A percentile compares a stretch with the other conserved stretches of the same genome.
Conservation (phyloP, 2,113 vertebrate species). For the Pelmatolapia mariae region DNA sequence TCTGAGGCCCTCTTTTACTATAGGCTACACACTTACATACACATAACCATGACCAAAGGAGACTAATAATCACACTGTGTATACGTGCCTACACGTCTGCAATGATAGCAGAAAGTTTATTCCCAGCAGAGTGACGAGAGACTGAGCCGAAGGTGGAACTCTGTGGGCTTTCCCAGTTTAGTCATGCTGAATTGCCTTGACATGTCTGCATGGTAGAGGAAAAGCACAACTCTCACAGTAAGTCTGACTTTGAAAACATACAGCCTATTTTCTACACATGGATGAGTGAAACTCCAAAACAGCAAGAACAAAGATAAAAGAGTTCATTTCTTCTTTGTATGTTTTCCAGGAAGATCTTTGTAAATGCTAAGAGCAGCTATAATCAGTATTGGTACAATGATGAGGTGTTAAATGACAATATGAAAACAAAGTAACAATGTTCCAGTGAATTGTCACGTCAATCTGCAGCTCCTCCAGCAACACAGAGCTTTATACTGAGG, state of each 20-base stretch:
- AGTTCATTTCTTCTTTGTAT: background rate
- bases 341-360: background rate
- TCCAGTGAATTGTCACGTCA: background rate
- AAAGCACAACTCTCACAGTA: background rate
- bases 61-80: background rate
- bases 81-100: background rate
- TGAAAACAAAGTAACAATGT: background rate
- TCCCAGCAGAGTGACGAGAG: slow-evolving; percentile 2
- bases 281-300: background rate
- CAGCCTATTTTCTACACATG: background rate
- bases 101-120: background rate
- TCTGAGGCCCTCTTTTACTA: background rate
- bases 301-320: background rate
- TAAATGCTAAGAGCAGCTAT: background rate
- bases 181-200: slow-evolving; percentile 17
- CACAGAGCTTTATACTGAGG: background rate
- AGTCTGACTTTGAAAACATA: background rate
- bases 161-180: slow-evolving; percentile 28
- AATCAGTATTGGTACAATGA: background rate
- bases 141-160: slow-evolving; percentile 3
- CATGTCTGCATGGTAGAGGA: background rate
- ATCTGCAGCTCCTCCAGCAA: background rate
- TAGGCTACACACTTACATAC: background rate
- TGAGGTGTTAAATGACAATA: background rate
- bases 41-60: background rate